These are phyloP conservation scores for Arenaria interpres DNA, from an alignment of 2,113 vertebrate genomes.

Conservation along the genomic window DNA sequence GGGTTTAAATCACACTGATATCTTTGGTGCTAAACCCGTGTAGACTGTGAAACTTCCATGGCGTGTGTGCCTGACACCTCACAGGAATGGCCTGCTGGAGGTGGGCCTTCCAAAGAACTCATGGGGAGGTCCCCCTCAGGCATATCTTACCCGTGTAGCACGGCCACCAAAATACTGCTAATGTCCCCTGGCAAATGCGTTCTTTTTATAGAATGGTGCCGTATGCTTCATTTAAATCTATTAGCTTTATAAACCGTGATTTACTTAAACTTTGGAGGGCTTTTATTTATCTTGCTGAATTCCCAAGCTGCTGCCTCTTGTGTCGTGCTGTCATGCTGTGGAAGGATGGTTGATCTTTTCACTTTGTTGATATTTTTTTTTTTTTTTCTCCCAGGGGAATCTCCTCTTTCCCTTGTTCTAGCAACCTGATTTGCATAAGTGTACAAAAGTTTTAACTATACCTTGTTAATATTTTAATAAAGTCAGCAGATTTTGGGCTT, in stretches of 20 bases:
- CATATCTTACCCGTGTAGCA: background rate
- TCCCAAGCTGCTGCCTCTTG: constrained; percentile 56
- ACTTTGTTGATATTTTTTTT: constrained; percentile 69
- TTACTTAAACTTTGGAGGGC: constrained; percentile 77
- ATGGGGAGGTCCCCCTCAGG: background rate
- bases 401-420: constrained; percentile 34
- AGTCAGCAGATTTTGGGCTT: constrained; percentile 66
- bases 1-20: background rate
- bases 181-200: background rate
- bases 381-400: constrained; percentile 64
- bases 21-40: background rate
- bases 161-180: background rate
- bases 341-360: constrained; percentile 72
- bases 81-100: accelerated
- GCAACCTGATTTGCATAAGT: background rate
- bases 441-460: constrained; percentile 71
- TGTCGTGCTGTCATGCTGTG: constrained; percentile 63
- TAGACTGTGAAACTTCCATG: accelerated
- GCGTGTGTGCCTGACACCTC: background rate
- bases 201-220: background rate
- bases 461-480: constrained; percentile 73
- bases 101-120: background rate
- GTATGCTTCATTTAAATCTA: constrained; percentile 27
- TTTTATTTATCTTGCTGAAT: constrained; percentile 67
- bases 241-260: constrained; percentile 14